Conservation (phyloP, 2,888 invertebrate genomes). For the Periphyllus acericola region DNA sequence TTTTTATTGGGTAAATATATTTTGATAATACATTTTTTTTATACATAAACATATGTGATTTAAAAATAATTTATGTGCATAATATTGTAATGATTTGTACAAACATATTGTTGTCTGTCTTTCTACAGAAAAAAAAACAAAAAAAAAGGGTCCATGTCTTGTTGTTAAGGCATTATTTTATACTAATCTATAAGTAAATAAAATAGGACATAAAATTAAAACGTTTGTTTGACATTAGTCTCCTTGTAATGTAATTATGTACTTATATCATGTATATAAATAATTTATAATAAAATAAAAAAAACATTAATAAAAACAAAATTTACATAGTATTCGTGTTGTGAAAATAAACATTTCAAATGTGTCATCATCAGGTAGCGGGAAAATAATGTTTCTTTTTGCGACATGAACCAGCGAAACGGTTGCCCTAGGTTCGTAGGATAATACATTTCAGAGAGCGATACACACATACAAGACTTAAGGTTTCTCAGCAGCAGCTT, state of each 20-base stretch:
- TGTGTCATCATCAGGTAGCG: not conserved
- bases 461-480: constrained; percentile 18
- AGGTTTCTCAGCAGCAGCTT: constrained; percentile 19
- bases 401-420: not conserved
- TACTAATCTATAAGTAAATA: constrained; percentile 45
- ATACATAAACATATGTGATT: constrained; percentile 54
- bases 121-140: constrained; percentile 40
- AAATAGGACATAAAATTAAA: constrained; percentile 25
- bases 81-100: constrained; percentile 49
- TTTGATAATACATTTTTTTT: constrained; percentile 55
- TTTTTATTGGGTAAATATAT: constrained; percentile 46
- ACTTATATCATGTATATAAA: constrained; percentile 55
- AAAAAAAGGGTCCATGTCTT: constrained; percentile 40
- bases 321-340: constrained; percentile 20
- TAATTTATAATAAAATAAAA: constrained; percentile 48
- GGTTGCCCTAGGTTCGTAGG: not conserved
- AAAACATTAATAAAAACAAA: constrained; percentile 25
- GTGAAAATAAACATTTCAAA: constrained; percentile 29
- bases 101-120: constrained; percentile 54
- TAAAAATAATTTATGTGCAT: constrained; percentile 46
- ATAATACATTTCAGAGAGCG: constrained; percentile 27
- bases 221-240: constrained; percentile 41
- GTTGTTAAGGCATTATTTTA: constrained; percentile 47
- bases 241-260: constrained; percentile 54
- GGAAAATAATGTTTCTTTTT: not conserved